Base-by-base conservation (phyloP, 2,888 invertebrate species). In the Caenorhabditis sp. region DNA sequence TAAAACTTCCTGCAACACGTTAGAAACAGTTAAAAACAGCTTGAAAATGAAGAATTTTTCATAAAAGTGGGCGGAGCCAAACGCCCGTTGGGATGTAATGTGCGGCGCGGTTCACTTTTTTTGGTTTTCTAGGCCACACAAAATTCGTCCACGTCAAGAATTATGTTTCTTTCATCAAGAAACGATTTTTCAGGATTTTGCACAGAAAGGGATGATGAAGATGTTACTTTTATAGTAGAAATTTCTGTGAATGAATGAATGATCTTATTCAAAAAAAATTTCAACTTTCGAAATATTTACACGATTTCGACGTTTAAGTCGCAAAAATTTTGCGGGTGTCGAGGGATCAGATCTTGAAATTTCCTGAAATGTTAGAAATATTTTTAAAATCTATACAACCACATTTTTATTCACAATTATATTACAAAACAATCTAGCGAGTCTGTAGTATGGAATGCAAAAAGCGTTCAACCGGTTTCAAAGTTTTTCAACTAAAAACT, bases 51-150 rank as follows among this genome's bases (percentile, higher is more conserved):
- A 59, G 59, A 27, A 59, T 66, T 70, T 63, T 26, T 21, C 31
- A 10, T 21, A n/a, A 56, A 54, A 59, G 53, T 61, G 65, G 72
- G 72, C 53, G 72, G 72, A 62, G 72, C 58, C 63, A 17, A 49
- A 57, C 73, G 73, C 73, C 73, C 73, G 73, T 73, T n/a, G 49
- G 59, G 53, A 38, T 27, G 73, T 62, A 73, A 38, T 23, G 27
- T 52, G 68, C 71, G 60, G 73, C 73, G 49, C 54, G 62, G 56
- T 72, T 72, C 56, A 52, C 23, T 7, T 17, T 20, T 20, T 12
- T 58, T 67, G 43, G 20, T 20, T 53, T 60, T 31, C 52, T 50
- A 36, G 58, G 59, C 66, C 63, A 38, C 26, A 23, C 21, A 56
- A 56, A 56, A 26, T 12, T 26, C 56, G 23, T 17, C 25, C 53